Base-by-base conservation (phyloP, 37 sponge, comb jelly and placozoan species). In the Haliclona indistincta region DNA sequence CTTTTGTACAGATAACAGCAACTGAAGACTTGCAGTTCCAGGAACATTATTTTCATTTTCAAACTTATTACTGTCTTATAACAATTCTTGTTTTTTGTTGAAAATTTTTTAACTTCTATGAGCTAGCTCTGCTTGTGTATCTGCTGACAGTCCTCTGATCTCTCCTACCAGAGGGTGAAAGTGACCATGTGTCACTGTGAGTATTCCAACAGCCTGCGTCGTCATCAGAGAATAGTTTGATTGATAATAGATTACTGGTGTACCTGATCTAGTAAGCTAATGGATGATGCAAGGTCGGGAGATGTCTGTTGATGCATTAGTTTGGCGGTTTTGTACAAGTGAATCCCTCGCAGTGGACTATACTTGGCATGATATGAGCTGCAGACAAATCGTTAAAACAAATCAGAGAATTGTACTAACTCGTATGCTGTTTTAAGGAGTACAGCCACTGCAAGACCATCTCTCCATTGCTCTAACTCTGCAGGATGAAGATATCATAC, bases 381-480 rank as follows among this genome's bases (percentile, higher is more conserved):
- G 25, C 11, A 58, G 28, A 25, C 6, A 6, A 58, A 20, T n/a
- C n/a, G n/a, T n/a, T n/a, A n/a, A 58, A 11, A 20, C n/a, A 20
- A n/a, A 58, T 58, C 7, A 11, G 28, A 25, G 28, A 11, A 58
- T 25, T 58, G 28, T 6, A 38, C 82, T 73, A 32, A 85, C 86
- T 44, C 30, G 20, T 74, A 80, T 35, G 70, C 41, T 20, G 30
- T 28, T 38, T 15, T 63, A 29, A 87, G 64, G 6, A 13, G 7
- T 36, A 35, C 30, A 22, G 58, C 77, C 0, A 49, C 56, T 26
- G 66, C 64, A 22, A 81, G 35, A 11, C 82, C 88, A 19, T 75
- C 40, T 11, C 30, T n/a, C 81, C 82, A 87, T 40, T 63, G 20
- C 44, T 43, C n/a, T 8, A 43, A 33, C 41, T 62, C 82, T 81